Percentiles rank a stretch among this genome's conserved stretches.
Evolutionary conservation across 2,888 invertebrate species (phyloP).

Genomic region (Epiblema foenella): DNA sequence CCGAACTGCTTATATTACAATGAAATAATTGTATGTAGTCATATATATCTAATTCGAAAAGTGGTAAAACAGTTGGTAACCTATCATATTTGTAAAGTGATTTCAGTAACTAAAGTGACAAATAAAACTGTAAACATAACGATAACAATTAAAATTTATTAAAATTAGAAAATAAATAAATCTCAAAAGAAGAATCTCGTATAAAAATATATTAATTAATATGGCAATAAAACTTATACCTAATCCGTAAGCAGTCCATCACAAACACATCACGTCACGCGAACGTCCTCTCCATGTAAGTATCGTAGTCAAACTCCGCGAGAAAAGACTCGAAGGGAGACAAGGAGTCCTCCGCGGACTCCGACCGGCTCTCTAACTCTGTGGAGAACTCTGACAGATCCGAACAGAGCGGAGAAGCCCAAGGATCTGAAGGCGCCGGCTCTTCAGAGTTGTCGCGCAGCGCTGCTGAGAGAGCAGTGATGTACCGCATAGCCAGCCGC

Average conservation of each 20-base stretch:
- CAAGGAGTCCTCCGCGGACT: conserved; percentile 82
- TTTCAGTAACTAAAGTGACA: conserved; percentile 11
- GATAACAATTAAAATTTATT: conserved; percentile 79
- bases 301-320: conserved; percentile 79
- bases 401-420: conserved; percentile 80
- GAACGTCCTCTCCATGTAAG: conserved; percentile 78
- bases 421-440: conserved; percentile 64
- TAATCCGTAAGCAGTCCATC: conserved; percentile 59
- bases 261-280: conserved; percentile 74
- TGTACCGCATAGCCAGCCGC: conserved; percentile 94
- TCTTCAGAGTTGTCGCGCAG: conserved; percentile 74
- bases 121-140: conserved; percentile 64
- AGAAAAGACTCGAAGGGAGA: conserved; percentile 85
- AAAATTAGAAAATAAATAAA: conserved; percentile 71
- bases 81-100: background rate
- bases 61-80: background rate
- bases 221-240: conserved; percentile 77
- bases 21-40: background rate
- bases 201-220: conserved; percentile 74
- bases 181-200: conserved; percentile 68
- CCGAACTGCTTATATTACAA: background rate
- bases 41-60: background rate
- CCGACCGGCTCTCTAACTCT: conserved; percentile 79
- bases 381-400: conserved; percentile 83
- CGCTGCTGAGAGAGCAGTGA: conserved; percentile 89